Base-by-base conservation (phyloP, 1,140 invertebrate species). In the Neelides sp. region DNA sequence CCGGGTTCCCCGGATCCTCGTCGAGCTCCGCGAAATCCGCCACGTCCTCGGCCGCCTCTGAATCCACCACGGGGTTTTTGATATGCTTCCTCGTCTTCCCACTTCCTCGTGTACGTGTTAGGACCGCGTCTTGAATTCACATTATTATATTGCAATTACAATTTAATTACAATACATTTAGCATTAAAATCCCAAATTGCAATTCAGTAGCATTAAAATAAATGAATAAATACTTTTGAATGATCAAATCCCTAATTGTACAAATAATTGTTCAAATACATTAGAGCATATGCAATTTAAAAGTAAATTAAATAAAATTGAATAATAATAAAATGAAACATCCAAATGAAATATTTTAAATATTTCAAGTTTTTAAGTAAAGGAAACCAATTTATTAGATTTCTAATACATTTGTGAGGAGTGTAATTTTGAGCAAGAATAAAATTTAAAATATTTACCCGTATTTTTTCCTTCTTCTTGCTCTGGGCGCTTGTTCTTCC, bases 41-140 rank as follows among this genome's bases (percentile, higher is more conserved):
- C 39, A 17, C 53, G 34, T 20, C 57, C 44, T 26, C 57, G 15
- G 13, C 46, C 30, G 15, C 50, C 19, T 26, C 45, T 51, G 19
- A 52, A 58, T n/a, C 63, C 54, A 20, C 59, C 54, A 23, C 50
- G 43, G 1, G 56, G 54, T 28, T 48, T 47, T 8, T 58, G 57
- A 37, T 91, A 93, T 0, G 87, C 87, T 64, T 85, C 82, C 65
- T 87, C 85, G 64, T 91, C 87, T 65, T 90, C 85, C 86, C 87
- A 93, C 55, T 86, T 88, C 12, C 87, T 73, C 0, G 83, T 87
- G 64, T 93, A 92, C 65, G 90, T 90, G 62, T 82, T 89, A 0
- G 87, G 89, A 4, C 87, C 87, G 48, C 87, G 83, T 0, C 83
- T 86, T 56, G n/a, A n/a, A n/a, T n/a, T 15, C 22, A 13, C 1